Conservation (phyloP, 2,888 invertebrate species). For the Odontocolon sp. region DNA sequence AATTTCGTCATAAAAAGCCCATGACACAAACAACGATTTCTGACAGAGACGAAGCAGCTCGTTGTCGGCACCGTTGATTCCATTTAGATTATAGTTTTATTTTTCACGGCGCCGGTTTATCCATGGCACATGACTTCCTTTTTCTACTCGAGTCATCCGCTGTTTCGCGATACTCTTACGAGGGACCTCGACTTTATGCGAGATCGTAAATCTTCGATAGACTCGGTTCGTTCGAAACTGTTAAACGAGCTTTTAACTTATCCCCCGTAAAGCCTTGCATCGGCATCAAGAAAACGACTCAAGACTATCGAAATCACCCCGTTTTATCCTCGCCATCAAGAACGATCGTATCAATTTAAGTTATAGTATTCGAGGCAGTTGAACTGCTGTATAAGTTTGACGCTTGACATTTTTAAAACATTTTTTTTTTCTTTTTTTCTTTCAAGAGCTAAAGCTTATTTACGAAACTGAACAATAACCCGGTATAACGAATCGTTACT, state of each 20-base stretch:
- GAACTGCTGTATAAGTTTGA: too few relatives aligned
- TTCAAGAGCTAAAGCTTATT: not conserved
- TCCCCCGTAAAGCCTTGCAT: not conserved
- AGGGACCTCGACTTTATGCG: constrained; percentile 9
- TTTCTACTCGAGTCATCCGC: not conserved
- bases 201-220: constrained; percentile 21
- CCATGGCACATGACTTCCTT: not conserved
- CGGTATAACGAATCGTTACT: not conserved
- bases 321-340: not conserved
- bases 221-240: not conserved
- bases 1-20: too few relatives aligned
- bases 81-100: constrained; percentile 44
- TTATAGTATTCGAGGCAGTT: too few relatives aligned
- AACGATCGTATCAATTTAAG: not conserved
- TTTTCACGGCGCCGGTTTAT: constrained; percentile 1
- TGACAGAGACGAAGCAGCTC: not conserved
- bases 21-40: too few relatives aligned
- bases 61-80: constrained; percentile 24
- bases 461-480: constrained; percentile 24
- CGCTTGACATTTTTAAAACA: too few relatives aligned
- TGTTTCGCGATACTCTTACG: not conserved
- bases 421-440: not conserved
- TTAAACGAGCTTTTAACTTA: not conserved
- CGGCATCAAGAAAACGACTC: not conserved
- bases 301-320: constrained; percentile 6